Conservation (phyloP, 2,888 invertebrate genomes). For the Lycocerus yunnanus region DNA sequence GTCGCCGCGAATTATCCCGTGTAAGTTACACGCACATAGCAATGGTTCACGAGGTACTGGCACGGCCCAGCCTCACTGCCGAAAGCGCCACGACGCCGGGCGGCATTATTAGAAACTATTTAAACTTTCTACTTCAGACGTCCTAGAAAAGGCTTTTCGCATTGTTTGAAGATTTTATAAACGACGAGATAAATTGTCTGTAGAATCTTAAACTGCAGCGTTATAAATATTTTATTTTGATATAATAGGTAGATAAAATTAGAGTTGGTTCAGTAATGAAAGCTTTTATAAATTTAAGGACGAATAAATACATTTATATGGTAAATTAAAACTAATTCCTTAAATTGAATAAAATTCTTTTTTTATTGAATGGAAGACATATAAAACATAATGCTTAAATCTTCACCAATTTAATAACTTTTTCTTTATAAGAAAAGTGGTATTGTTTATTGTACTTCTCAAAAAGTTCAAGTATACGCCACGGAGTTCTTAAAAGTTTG, state of each 20-base stretch:
- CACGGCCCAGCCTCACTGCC: slow-evolving; percentile 47
- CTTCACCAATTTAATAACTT: background rate
- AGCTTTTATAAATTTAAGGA: background rate
- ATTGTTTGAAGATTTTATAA: slow-evolving; percentile 17
- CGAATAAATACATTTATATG: background rate
- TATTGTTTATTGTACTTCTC: background rate
- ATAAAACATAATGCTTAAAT: background rate
- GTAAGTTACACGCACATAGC: slow-evolving; percentile 37
- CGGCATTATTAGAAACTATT: slow-evolving; percentile 40
- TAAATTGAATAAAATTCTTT: background rate
- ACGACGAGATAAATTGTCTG: slow-evolving; percentile 2
- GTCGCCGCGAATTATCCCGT: slow-evolving; percentile 2
- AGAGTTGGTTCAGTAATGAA: background rate
- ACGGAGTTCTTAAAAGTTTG: background rate
- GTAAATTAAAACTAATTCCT: background rate
- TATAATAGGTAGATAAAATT: background rate
- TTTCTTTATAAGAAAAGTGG: background rate
- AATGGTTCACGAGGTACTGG: slow-evolving; percentile 48
- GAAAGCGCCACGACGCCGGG: slow-evolving; percentile 44
- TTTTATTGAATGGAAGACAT: background rate
- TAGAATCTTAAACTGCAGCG: background rate
- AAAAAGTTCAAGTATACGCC: background rate
- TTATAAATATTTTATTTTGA: background rate
- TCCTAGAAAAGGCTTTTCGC: slow-evolving; percentile 29
- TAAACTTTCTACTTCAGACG: slow-evolving; percentile 36